These are phyloP conservation scores for Dione juno DNA, from an alignment of 2,888 invertebrate genomes.

Conservation along the genomic window DNA sequence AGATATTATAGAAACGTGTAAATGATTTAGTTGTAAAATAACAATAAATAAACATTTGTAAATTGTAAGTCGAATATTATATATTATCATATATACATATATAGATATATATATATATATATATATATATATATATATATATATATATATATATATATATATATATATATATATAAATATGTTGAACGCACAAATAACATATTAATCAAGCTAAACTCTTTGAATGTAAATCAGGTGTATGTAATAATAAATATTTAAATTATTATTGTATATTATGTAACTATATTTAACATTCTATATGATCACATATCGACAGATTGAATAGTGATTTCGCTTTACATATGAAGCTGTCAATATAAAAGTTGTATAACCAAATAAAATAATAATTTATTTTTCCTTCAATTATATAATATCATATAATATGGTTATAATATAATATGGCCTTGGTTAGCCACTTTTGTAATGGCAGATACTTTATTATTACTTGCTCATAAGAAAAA, in stretches of 20 bases:
- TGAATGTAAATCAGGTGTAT: constrained; percentile 54
- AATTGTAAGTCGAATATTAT: constrained; percentile 1
- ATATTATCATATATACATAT: not conserved
- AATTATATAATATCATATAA: not conserved
- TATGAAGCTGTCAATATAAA: not conserved
- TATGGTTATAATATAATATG: not conserved
- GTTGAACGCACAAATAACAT: constrained; percentile 19
- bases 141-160: not conserved
- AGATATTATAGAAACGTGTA: constrained; percentile 68
- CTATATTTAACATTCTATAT: constrained; percentile 25
- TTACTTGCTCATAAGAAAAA: not conserved
- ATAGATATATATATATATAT: not conserved
- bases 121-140: constrained; percentile 1
- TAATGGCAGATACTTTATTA: not conserved
- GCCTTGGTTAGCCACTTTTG: not conserved
- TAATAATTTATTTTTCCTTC: not conserved
- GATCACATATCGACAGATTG: constrained; percentile 13
- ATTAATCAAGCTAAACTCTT: not conserved
- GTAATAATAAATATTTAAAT: too few relatives aligned
- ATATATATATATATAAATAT: not conserved
- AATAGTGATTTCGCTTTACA: not conserved
- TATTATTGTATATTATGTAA: constrained; percentile 66
- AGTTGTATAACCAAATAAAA: not conserved
- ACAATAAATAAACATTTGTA: constrained; percentile 45
- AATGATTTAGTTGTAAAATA: constrained; percentile 63